phyloP scores from a whole-genome alignment of 2,888 invertebrate genomes.

The Drymonia ruficornis region DNA sequence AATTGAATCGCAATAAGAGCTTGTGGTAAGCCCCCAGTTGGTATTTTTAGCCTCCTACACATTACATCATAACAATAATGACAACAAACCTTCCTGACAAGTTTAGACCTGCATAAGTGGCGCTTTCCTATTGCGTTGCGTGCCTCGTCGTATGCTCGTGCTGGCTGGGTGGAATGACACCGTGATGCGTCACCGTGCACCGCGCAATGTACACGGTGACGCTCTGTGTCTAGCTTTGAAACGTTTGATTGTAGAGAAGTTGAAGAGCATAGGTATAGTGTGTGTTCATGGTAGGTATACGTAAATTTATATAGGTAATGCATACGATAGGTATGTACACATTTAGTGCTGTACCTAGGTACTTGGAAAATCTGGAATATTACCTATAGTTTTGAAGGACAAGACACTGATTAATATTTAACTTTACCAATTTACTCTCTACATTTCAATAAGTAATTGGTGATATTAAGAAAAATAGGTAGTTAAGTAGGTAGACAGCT shows the following conservation, averaged over 20 bases:
- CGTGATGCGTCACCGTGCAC: constrained; percentile 18
- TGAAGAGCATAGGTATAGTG: constrained; percentile 27
- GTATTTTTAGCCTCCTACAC: constrained; percentile 12
- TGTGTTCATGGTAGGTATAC: too few relatives aligned
- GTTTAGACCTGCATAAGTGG: constrained; percentile 41
- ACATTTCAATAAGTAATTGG: too few relatives aligned
- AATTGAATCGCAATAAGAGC: too few relatives aligned
- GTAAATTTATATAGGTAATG: constrained; percentile 1
- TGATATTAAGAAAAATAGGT: too few relatives aligned
- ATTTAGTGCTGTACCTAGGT: constrained; percentile 35
- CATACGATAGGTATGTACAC: constrained; percentile 9
- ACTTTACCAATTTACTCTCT: too few relatives aligned
- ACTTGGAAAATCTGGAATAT: too few relatives aligned
- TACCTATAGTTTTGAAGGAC: too few relatives aligned
- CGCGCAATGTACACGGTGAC: constrained; percentile 19
- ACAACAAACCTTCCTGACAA: constrained; percentile 29
- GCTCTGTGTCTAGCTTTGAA: constrained; percentile 22
- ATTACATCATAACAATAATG: constrained; percentile 30
- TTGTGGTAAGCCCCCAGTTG: too few relatives aligned
- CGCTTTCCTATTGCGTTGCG: constrained; percentile 29
- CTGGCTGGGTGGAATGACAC: constrained; percentile 15
- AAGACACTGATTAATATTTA: too few relatives aligned
- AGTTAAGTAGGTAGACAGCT: too few relatives aligned
- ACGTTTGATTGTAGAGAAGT: constrained; percentile 11
- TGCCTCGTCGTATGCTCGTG: constrained; percentile 13